Conservation (phyloP, 2,888 invertebrate species). For the Clitarchus hookeri region DNA sequence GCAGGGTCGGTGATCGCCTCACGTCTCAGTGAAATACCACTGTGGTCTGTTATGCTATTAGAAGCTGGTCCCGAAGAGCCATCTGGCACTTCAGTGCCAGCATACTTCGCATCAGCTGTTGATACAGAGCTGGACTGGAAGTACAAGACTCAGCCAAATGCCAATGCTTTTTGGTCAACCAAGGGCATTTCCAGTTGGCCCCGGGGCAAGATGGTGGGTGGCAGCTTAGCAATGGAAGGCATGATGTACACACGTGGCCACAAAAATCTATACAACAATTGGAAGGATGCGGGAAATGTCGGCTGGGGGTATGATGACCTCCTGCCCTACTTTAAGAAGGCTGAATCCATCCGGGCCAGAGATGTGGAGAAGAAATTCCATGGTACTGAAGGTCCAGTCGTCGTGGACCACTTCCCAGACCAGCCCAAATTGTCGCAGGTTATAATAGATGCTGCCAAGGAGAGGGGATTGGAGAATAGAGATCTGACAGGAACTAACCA, state of each 20-base stretch:
- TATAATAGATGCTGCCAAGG: slow-evolving; percentile 79
- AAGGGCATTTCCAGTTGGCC: slow-evolving; percentile 83
- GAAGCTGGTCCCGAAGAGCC: slow-evolving; percentile 69
- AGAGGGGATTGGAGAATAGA: slow-evolving; percentile 81
- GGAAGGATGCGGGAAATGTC: slow-evolving; percentile 83
- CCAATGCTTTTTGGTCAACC: slow-evolving; percentile 46
- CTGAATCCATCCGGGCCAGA: slow-evolving; percentile 86
- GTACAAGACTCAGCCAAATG: slow-evolving; percentile 55
- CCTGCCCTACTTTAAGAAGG: slow-evolving; percentile 86
- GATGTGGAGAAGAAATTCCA: slow-evolving; percentile 75
- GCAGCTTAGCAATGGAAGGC: slow-evolving; percentile 84
- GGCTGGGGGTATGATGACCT: slow-evolving; percentile 89
- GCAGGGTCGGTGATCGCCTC: slow-evolving; percentile 33
- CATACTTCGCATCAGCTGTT: slow-evolving; percentile 49
- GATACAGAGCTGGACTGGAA: slow-evolving; percentile 54
- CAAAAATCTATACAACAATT: slow-evolving; percentile 81
- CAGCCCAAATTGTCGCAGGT: slow-evolving; percentile 79
- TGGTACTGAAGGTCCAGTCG: slow-evolving; percentile 72
- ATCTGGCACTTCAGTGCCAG: slow-evolving; percentile 49
- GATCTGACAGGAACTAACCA: slow-evolving; percentile 83
- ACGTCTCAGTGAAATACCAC: slow-evolving; percentile 71
- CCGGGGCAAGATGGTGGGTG: slow-evolving; percentile 86
- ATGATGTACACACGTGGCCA: slow-evolving; percentile 90
- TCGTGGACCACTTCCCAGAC: slow-evolving; percentile 85
- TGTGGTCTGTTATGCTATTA: slow-evolving; percentile 72